phyloP scores from a whole-genome alignment of 2,113 vertebrate genomes.

The Lycaon pictus region DNA sequence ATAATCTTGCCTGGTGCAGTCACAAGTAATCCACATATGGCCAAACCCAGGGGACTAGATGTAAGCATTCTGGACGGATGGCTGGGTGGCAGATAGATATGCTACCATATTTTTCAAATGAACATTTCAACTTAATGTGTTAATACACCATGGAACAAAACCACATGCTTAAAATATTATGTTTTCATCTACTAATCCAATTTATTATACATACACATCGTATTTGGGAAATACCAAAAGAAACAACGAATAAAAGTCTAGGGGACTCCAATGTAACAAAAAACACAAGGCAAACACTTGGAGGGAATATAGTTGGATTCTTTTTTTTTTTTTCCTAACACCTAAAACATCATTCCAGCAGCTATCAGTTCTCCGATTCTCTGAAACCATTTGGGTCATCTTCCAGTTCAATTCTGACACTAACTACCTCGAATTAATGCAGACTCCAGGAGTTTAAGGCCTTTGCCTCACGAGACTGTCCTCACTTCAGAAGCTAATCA shows the following conservation, averaged over 20 bases:
- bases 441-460: not conserved
- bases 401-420: not conserved
- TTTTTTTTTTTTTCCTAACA: not conserved
- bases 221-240: not conserved
- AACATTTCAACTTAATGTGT: not conserved
- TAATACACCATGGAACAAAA: not conserved
- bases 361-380: not conserved
- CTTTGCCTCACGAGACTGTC: not conserved
- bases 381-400: not conserved
- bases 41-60: not conserved
- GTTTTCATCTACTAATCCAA: not conserved
- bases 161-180: not conserved
- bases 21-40: not conserved
- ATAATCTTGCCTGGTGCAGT: not conserved
- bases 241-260: not conserved
- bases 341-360: not conserved
- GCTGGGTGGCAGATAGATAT: not conserved
- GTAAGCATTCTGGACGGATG: not conserved
- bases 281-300: not conserved
- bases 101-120: not conserved
- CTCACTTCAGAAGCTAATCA: not conserved
- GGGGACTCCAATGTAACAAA: not conserved
- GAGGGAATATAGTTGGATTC: too few species aligned
- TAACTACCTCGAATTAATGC: not conserved
- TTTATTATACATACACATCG: not conserved